Base-by-base conservation (phyloP, 2,797 vertebrate species). In the Holocentrus rufus region DNA sequence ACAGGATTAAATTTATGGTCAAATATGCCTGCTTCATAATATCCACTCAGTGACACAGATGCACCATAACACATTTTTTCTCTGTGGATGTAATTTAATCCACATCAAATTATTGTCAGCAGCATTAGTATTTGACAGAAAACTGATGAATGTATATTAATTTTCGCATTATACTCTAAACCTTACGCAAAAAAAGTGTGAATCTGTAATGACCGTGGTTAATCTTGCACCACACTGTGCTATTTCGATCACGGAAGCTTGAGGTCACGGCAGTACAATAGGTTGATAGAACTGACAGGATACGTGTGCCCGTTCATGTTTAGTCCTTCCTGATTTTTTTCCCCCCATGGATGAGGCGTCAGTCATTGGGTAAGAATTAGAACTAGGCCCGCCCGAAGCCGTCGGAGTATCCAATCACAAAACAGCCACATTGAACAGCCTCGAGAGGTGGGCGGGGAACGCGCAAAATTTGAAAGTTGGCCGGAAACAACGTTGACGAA, bases 381-480 rank as follows among this genome's bases (percentile, higher is more conserved):
- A 18, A 0, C 1, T 14, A 1, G 15, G 4, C 49, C 87, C 81
- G 68, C 87, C 90, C 74, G 22, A 0, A 39, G 5, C 11, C 17
- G 14, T 0, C 1, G 30, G 54, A 1, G 18, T 0, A 61, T n/a
- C 89, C 88, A 91, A 90, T 92, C 81, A 87, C 9, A 78, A 0
- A 3, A 11, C 23, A 0, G 0, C 1, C 15, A 69, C 17, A 63
- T 72, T 85, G 69, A 59, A 0, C 8, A 50, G 14, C 17, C 73
- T 50, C 15, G 23, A 0, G 34, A 56, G 39, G 42, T 70, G 39
- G 82, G 78, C 62, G 71, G 81, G 15, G 59, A 90, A 87, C 88
- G 93, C 94, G 94, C 93, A 90, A 93, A 88, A 92, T 94, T 95
- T 94, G 92, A 95, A 94, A 92, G 91, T 92, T 62, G 3, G 83